These are phyloP conservation scores for Anomalospiza imberbis DNA, from an alignment of 2,797 vertebrate genomes.

Conservation along the genomic window DNA sequence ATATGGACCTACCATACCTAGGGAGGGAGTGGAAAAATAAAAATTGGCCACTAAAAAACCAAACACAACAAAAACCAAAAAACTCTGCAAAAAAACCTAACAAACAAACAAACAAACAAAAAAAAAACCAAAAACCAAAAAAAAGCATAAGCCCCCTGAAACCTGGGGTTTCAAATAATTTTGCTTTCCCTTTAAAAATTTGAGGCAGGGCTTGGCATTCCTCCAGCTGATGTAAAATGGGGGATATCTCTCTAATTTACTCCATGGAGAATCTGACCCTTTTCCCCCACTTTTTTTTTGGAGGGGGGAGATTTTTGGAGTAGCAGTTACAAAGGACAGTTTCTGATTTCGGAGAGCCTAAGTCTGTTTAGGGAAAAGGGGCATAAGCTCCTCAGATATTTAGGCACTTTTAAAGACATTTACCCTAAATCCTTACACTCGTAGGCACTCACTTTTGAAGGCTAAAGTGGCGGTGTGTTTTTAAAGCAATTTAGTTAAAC, in stretches of 20 bases:
- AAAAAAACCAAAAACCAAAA: background rate
- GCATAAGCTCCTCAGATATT: conserved; percentile 55
- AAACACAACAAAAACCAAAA: background rate
- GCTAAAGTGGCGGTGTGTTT: conserved; percentile 62
- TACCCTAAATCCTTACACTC: conserved; percentile 57
- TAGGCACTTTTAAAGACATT: conserved; percentile 59
- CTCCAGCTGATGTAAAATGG: conserved; percentile 3
- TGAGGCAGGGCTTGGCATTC: background rate
- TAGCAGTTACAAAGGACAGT: conserved; percentile 11
- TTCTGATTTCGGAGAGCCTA: conserved; percentile 4
- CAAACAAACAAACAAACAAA: background rate
- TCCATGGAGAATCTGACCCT: background rate
- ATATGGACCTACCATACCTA: background rate
- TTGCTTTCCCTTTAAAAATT: background rate
- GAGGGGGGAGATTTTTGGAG: background rate
- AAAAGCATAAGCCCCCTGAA: background rate
- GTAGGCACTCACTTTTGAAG: conserved; percentile 46
- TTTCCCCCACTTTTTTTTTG: background rate
- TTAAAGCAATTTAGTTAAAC: conserved; percentile 70
- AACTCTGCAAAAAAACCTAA: background rate
- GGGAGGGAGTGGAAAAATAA: background rate
- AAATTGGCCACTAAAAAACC: background rate
- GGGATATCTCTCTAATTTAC: background rate
- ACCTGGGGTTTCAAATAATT: background rate
- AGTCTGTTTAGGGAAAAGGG: conserved; percentile 34